Conservation (phyloP, 1,140 invertebrate genomes). For the Calosoma granatense region DNA sequence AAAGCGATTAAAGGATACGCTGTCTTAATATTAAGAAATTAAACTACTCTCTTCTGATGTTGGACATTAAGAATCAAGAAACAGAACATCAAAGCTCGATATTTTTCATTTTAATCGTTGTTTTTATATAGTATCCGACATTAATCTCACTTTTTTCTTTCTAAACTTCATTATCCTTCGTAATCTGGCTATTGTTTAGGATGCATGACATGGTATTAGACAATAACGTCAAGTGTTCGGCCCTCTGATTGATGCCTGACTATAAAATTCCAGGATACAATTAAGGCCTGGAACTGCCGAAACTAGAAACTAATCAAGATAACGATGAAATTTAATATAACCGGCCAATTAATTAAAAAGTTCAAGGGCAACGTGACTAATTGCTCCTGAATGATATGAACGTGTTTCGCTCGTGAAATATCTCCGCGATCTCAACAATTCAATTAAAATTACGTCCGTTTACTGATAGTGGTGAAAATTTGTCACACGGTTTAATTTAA, state of each 20-base stretch:
- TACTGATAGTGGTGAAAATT: not conserved
- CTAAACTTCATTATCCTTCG: not conserved
- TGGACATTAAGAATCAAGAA: no score
- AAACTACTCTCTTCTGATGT: no score
- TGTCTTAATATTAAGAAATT: no score
- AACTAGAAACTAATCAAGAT: not conserved
- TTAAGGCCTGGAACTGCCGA: not conserved
- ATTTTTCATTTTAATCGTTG: no score
- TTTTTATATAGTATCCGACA: no score
- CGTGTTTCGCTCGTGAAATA: not conserved
- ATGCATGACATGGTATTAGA: not conserved
- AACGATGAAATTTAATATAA: conserved; percentile 8
- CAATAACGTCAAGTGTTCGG: no score
- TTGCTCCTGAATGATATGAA: not conserved
- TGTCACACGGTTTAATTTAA: not conserved
- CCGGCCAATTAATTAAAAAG: not conserved
- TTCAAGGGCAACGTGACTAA: not conserved
- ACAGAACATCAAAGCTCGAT: no score
- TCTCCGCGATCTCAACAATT: not conserved
- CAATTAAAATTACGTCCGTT: not conserved
- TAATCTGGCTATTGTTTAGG: not conserved
- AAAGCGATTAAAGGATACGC: no score
- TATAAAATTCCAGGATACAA: not conserved
- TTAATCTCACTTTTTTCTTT: no score
- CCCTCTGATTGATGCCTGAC: not conserved